A percentile compares a stretch with the other conserved stretches of the same genome.
These are phyloP conservation scores for Hippocampus kuda DNA, from an alignment of 2,797 vertebrate species.

Conservation along the genomic window DNA sequence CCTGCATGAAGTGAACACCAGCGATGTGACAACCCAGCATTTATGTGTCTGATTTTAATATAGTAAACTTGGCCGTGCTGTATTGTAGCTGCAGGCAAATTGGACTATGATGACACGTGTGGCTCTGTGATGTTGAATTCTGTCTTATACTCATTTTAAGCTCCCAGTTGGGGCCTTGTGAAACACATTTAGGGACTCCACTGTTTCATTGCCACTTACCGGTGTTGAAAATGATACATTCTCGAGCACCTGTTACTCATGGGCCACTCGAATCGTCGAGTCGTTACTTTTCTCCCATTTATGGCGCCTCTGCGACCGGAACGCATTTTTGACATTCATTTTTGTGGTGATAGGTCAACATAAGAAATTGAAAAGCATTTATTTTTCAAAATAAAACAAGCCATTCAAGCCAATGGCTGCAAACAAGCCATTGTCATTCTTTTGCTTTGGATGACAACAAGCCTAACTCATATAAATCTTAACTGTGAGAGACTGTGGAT, in stretches of 20 bases:
- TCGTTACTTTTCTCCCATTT: background rate
- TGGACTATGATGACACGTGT: conserved; percentile 78
- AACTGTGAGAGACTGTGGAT: background rate
- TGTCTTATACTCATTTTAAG: conserved; percentile 78
- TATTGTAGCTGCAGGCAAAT: conserved; percentile 79
- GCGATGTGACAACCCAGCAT: conserved; percentile 54
- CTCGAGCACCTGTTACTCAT: too few species aligned
- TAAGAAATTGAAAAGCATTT: too few species aligned
- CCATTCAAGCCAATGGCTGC: too few species aligned
- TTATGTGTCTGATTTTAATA: conserved; percentile 79
- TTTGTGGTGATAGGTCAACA: too few species aligned
- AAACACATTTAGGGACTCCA: background rate
- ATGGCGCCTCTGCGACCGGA: background rate
- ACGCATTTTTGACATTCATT: background rate
- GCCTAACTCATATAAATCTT: background rate
- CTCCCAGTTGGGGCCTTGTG: conserved; percentile 63
- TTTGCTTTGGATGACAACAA: background rate
- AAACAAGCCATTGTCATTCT: too few species aligned
- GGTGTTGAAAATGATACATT: background rate
- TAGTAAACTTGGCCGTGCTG: conserved; percentile 85
- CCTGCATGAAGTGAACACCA: conserved; percentile 41
- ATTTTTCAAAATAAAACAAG: too few species aligned
- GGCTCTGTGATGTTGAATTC: conserved; percentile 79
- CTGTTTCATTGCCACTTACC: background rate
- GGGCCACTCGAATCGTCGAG: background rate